Conservation (phyloP, 2,113 vertebrate species). For the Leptobrachium leishanense region DNA sequence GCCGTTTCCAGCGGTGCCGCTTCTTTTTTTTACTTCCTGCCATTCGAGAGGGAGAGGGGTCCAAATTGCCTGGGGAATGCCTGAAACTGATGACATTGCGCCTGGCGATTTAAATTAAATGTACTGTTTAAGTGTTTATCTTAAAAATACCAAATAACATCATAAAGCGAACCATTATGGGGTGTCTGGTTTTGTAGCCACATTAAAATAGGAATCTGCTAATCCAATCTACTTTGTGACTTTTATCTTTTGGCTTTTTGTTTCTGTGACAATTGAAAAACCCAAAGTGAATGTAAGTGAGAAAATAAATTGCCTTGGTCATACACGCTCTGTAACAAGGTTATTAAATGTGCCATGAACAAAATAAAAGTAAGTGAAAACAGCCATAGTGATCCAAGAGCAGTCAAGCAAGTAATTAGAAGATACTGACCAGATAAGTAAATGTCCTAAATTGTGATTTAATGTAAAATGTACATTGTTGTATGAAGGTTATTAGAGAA, state of each 20-base stretch:
- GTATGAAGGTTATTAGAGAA: conserved; percentile 27
- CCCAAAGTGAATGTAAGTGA: conserved; percentile 12
- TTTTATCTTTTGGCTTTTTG: conserved; percentile 22
- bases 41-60: too few relatives aligned
- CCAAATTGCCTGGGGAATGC: too few relatives aligned
- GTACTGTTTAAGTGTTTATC: neutral
- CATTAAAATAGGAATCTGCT: neutral
- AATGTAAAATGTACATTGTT: conserved; percentile 29
- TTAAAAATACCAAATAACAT: neutral
- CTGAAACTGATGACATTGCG: too few relatives aligned
- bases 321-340: conserved; percentile 39
- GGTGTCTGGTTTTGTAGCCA: neutral
- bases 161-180: neutral
- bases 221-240: conserved; percentile 8
- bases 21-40: too few relatives aligned
- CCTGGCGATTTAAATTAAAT: too few relatives aligned
- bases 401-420: conserved; percentile 41
- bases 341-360: conserved; percentile 42
- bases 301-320: conserved; percentile 16
- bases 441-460: conserved; percentile 28
- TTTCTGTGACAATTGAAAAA: conserved; percentile 28
- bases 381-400: conserved; percentile 22
- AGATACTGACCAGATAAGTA: conserved; percentile 36
- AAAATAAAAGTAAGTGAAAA: conserved; percentile 33
- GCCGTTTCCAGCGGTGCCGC: too few relatives aligned